Evolutionary conservation across 2,113 vertebrate genomes (phyloP).

Genomic region (Pseudois nayaur): DNA sequence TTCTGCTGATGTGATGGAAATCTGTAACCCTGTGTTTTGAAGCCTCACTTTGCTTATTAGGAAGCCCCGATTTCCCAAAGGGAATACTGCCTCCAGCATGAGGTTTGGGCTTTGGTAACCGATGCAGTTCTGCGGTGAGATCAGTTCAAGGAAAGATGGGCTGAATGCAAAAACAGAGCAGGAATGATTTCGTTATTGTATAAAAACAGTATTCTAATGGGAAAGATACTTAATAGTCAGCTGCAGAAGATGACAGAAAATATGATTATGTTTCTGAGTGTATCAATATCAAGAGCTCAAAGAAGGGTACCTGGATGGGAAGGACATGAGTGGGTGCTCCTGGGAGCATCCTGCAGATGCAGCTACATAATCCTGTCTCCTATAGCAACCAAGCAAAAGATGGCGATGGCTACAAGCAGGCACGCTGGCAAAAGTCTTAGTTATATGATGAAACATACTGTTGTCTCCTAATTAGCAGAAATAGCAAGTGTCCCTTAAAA

Average conservation of each 20-base stretch:
- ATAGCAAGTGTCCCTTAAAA: background rate
- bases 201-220: background rate
- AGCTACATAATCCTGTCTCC: background rate
- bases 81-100: background rate
- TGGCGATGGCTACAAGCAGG: background rate
- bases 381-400: background rate
- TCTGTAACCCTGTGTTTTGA: background rate
- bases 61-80: background rate
- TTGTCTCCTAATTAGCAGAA: slow-evolving; percentile 35
- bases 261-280: background rate
- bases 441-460: background rate
- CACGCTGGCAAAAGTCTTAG: background rate
- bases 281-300: background rate
- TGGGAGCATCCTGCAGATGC: background rate
- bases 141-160: background rate
- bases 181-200: background rate
- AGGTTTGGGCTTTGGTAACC: background rate
- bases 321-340: background rate
- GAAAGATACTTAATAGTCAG: background rate
- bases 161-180: background rate
- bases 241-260: background rate
- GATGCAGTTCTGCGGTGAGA: background rate
- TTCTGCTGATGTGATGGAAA: slow-evolving; percentile 13
- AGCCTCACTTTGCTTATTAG: background rate
- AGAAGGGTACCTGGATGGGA: background rate